These are phyloP conservation scores for Peromyscus nudipes DNA, from an alignment of 2,797 vertebrate species.

Conservation along the genomic window DNA sequence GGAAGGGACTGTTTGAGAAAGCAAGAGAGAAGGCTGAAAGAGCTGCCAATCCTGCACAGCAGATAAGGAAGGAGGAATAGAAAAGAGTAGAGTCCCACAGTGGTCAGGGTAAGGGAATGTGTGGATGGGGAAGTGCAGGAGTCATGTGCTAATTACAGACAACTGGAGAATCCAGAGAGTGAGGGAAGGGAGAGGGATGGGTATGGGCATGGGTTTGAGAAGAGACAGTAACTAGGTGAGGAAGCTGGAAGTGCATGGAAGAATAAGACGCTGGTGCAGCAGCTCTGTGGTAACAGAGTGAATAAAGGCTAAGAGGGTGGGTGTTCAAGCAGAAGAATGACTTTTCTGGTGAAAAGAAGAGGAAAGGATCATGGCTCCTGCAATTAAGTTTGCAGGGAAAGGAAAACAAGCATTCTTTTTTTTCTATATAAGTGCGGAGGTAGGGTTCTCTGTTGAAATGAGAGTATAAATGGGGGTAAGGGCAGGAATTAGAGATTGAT, in stretches of 20 bases:
- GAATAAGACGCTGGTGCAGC: neutral
- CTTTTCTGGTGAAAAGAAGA: neutral
- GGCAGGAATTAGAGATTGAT: neutral
- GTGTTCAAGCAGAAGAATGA: neutral
- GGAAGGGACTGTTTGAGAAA: neutral
- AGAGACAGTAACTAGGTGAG: neutral
- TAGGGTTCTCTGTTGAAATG: neutral
- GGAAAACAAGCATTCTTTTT: neutral
- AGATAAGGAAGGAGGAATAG: neutral
- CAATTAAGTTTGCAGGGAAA: neutral
- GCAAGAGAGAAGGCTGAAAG: neutral
- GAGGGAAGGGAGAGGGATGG: neutral
- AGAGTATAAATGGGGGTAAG: neutral
- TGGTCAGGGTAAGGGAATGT: neutral
- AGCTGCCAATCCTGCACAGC: neutral
- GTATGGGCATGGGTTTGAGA: neutral
- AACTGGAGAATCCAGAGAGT: neutral
- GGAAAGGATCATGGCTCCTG: neutral
- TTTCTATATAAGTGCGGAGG: neutral
- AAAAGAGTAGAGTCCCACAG: neutral
- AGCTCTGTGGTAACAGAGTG: neutral
- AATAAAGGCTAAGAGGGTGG: neutral
- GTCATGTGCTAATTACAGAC: fast-evolving
- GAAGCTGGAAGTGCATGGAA: neutral
- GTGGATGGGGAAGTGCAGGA: neutral